Evolutionary conservation across 2,888 invertebrate species (phyloP), one percentile per base, ranked within the genome.

Genomic region (Pachycephus smyrnensis): DNA sequence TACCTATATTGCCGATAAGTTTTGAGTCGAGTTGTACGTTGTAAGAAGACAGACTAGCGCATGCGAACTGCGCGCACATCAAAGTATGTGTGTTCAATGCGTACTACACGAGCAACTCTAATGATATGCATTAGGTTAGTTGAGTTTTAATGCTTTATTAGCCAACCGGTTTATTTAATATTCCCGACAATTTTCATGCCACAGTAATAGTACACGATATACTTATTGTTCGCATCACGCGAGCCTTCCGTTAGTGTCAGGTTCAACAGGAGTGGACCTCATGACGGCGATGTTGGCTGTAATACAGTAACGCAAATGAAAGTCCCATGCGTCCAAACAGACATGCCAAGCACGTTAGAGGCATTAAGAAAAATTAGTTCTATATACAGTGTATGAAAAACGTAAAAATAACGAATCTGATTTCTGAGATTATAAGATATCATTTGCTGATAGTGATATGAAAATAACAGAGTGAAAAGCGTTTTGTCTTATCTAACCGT

Each of bases 151-250:
- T 36, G 33, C 33, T 74, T 74, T 74, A 74, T 74, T 35, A 23
- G 23, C 74, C 74, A 23, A 30, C 74, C 33, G 31, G 74, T 74
- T 74, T 74, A 74, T 74, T 74, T 74, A 74, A 74, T 74, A 36
- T 74, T 74, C 74, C 74, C 74, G 36, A 35, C 74, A 74, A 74
- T 74, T 74, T 74, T 36, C 74, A 36, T 36, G 23, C 30, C 35
- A 36, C 74, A 12, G n/a, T 74, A 74, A 74, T 75, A 73, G 75
- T 68, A 71, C 75, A 71, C 77, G 68, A 79, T 69, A n/a, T 73
- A 76, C 76, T 74, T 75, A 77, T 77, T 80, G 73, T 75, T 74
- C 71, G 69, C 73, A 69, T 80, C 81, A 81, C 80, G 80, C 81
- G 75, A 81, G 74, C 35, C 31, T 33, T 68, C 40, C 77, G 80